Conservation (phyloP, 2,113 vertebrate genomes). For the Corydoras sp. region DNA sequence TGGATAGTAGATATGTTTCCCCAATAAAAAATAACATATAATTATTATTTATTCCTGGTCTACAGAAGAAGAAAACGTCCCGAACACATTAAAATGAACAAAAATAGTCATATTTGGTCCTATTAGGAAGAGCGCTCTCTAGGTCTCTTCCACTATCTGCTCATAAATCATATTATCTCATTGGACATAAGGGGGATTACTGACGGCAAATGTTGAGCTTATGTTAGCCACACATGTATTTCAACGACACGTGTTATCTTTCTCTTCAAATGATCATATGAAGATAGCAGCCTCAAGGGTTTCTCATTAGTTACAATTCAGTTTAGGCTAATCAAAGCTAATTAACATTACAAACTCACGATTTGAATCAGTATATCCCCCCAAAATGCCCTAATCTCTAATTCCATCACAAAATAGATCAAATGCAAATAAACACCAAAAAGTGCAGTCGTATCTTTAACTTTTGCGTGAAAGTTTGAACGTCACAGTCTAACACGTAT, state of each 20-base stretch:
- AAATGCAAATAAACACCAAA: slow-evolving; percentile 35
- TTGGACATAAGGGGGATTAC: slow-evolving; percentile 13
- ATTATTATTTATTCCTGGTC: slow-evolving; percentile 4
- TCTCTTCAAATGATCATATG: background rate
- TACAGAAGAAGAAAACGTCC: slow-evolving; percentile 61
- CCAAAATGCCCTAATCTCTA: slow-evolving; percentile 25
- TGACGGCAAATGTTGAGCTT: slow-evolving; percentile 12
- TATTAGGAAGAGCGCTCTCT: slow-evolving; percentile 74
- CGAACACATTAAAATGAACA: slow-evolving; percentile 21
- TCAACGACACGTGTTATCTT: background rate
- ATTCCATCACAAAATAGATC: slow-evolving; percentile 28
- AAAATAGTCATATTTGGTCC: slow-evolving; percentile 75
- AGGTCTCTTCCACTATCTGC: slow-evolving; percentile 6
- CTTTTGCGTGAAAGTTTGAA: slow-evolving; percentile 10
- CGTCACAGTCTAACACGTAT: slow-evolving; percentile 51
- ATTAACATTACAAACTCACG: background rate
- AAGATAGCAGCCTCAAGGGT: slow-evolving; percentile 13
- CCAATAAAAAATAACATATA: slow-evolving; percentile 74
- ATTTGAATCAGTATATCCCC: background rate
- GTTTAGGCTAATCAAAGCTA: background rate
- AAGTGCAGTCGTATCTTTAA: slow-evolving; percentile 70
- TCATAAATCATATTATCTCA: slow-evolving; percentile 23
- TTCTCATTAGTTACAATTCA: background rate
- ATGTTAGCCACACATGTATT: background rate
- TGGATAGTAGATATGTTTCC: slow-evolving; percentile 90